Base-by-base conservation (phyloP, 1,140 invertebrate genomes). In the Drosophila melanogaster region DNA sequence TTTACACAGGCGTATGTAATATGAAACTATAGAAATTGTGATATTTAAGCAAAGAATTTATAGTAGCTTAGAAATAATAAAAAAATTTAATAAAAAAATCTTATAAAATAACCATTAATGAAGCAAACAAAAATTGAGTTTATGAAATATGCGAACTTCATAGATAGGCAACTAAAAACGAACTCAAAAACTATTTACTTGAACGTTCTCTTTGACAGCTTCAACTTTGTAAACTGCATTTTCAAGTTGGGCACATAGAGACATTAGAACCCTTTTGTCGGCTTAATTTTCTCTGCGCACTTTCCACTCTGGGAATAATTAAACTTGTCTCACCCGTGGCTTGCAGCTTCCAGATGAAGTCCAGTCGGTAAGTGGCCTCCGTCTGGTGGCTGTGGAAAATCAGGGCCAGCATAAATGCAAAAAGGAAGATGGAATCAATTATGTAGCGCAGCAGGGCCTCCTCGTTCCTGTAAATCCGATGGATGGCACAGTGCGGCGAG, bases 311-410 rank as follows among this genome's bases (percentile, higher is more conserved):
- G 2, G 10, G 14, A 5, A 33, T 38, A 59, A 46, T 60, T 60
- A 59, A 72, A 51, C 49, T 33, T 38, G 38, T 77, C 90, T 90
- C 92, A 96, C 96, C 95, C 61, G 95, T 97, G 14, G 96, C 97
- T 93, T 98, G 97, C 26, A 98, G 93, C 93, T 98, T 98, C 98
- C 98, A 99, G 35, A 98, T 95, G 90, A 98, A 98, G 92, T 98
- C 97, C 44, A 99, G 93, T 22, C 96, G 92, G 90, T 96, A 96
- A 1, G 97, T 97, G 51, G 96, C 96, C 92, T 98, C 97, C 0
- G 95, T 97, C 92, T 98, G 97, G 77, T 97, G 96, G 2, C 96
- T 96, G 92, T 98, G 98, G 46, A 97, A 94, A 69, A 97, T 94
- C 46, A 98, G 93, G 1, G 96, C 95, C 14, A 96, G 90, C 10